Conservation (phyloP, 1,140 invertebrate genomes). For the Diuraphis noxia region DNA sequence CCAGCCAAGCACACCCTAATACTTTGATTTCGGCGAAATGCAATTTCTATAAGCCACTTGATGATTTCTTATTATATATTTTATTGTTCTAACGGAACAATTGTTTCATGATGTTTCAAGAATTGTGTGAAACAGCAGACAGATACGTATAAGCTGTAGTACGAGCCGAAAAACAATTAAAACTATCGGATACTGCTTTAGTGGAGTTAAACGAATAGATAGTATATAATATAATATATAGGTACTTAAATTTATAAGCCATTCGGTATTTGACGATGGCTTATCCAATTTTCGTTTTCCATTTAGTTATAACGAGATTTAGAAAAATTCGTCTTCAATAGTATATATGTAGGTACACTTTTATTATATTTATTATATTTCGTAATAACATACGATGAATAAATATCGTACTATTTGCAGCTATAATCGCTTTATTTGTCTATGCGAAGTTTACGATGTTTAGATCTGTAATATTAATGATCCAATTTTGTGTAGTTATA, state of each 20-base stretch:
- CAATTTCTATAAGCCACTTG: not conserved
- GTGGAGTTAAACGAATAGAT: not conserved
- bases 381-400: not conserved
- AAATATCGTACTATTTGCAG: not conserved
- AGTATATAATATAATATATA: too few relatives aligned
- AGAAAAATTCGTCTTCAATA: not conserved
- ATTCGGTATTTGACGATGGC: not conserved
- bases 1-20: not conserved
- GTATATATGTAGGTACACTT: not conserved
- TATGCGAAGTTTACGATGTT: not conserved
- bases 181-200: not conserved
- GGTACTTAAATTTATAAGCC: not conserved
- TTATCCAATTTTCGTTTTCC: not conserved
- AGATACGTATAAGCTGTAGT: not conserved
- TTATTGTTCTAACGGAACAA: not conserved
- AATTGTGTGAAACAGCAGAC: not conserved
- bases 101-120: not conserved
- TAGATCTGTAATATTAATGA: not conserved
- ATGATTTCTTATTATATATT: constrained; percentile 10
- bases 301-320: not conserved
- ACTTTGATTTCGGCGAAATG: not conserved
- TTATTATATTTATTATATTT: not conserved
- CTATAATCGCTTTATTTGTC: not conserved
- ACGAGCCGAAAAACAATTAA: not conserved
- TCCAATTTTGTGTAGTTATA: not conserved